Evolutionary conservation across 2,888 invertebrate species (phyloP).

Genomic region (Sesia apiformis): DNA sequence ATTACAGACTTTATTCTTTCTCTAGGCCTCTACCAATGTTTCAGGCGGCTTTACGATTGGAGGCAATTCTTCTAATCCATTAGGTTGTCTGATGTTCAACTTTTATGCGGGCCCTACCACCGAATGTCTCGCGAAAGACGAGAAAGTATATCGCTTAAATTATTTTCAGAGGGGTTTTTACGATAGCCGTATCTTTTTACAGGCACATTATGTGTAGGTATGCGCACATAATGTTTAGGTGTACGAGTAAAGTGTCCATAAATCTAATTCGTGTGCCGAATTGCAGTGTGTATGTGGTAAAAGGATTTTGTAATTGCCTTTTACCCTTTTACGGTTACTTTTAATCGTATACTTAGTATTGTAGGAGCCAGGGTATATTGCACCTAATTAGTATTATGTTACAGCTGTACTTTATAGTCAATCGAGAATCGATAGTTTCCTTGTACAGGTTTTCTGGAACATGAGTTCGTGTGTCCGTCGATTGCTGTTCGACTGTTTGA

Average conservation of each 20-base stretch:
- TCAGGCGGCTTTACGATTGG: conserved; percentile 53
- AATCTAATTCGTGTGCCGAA: conserved; percentile 66
- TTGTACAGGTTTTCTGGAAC: too few relatives aligned
- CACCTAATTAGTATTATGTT: too few relatives aligned
- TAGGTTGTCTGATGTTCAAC: conserved; percentile 65
- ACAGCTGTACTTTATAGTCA: too few relatives aligned
- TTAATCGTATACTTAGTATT: too few relatives aligned
- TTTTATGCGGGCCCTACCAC: conserved; percentile 68
- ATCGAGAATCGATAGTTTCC: too few relatives aligned
- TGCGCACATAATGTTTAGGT: conserved; percentile 65
- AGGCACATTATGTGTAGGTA: conserved; percentile 66
- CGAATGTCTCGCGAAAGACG: conserved; percentile 65
- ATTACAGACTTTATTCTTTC: conserved; percentile 47
- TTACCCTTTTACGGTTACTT: too few relatives aligned
- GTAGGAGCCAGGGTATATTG: too few relatives aligned
- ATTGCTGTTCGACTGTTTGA: too few relatives aligned
- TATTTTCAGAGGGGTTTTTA: conserved; percentile 71
- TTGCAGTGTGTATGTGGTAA: conserved; percentile 22
- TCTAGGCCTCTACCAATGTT: conserved; percentile 46
- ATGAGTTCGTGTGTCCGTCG: too few relatives aligned
- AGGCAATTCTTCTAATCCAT: conserved; percentile 72
- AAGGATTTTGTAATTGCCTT: too few relatives aligned
- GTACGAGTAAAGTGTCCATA: conserved; percentile 56
- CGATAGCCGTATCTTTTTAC: conserved; percentile 72
- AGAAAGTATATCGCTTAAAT: conserved; percentile 61